These are phyloP conservation scores for Neoscelio sp. DNA, from an alignment of 2,888 invertebrate species.

Conservation along the genomic window DNA sequence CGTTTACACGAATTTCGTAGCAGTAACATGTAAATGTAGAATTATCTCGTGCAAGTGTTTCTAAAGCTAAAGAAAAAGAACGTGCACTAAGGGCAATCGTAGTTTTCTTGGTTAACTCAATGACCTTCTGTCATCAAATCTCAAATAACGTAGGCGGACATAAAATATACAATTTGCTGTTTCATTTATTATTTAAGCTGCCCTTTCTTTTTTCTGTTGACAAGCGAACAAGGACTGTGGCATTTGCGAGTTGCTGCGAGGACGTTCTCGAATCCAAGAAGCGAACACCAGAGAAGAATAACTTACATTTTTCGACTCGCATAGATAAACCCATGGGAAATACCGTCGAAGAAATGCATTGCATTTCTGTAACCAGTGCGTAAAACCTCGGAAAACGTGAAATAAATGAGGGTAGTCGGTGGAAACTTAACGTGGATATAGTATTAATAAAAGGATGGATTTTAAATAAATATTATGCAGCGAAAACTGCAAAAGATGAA, in stretches of 20 bases:
- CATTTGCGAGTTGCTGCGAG: not conserved
- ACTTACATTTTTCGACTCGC: conserved; percentile 11
- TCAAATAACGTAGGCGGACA: no score
- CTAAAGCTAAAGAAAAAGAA: no score
- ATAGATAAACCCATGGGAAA: conserved; percentile 28
- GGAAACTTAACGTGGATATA: not conserved
- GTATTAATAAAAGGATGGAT: conserved; percentile 6
- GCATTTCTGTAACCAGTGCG: conserved; percentile 8
- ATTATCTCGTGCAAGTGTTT: no score
- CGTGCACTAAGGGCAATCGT: no score
- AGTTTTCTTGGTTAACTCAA: no score
- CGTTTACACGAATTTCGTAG: no score
- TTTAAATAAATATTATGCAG: not conserved
- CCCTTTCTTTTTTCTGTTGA: not conserved
- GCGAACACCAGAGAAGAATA: conserved; percentile 12
- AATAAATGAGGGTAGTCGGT: not conserved
- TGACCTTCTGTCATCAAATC: no score
- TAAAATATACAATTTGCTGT: no score
- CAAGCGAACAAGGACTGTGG: conserved; percentile 1
- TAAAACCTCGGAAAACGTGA: conserved; percentile 7
- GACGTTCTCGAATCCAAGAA: not conserved
- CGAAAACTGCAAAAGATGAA: no score
- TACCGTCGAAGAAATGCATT: conserved; percentile 2
- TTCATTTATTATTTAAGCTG: not conserved
- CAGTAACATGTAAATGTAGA: no score